phyloP scores from a whole-genome alignment of 2,113 vertebrate species.

The Lasiurus cinereus region DNA sequence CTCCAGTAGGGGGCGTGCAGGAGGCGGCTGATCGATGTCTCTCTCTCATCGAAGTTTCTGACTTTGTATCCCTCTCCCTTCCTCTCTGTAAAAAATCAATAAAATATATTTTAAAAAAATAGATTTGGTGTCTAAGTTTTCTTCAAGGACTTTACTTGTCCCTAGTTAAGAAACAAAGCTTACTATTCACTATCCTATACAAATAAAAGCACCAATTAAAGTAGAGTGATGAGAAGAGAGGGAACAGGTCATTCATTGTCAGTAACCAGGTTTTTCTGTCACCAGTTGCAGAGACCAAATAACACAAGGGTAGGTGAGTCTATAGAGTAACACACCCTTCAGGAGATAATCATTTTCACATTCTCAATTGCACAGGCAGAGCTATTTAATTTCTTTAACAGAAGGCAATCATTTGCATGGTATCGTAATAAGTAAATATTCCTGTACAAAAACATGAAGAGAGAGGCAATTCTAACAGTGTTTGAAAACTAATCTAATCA shows the following conservation, averaged over 20 bases:
- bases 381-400: slow-evolving; percentile 53
- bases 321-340: background rate
- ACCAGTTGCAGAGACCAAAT: background rate
- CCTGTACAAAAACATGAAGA: background rate
- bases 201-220: slow-evolving; percentile 72
- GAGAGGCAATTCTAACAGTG: slow-evolving; percentile 16
- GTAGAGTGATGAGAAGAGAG: slow-evolving; percentile 6
- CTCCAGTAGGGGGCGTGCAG: too few species aligned
- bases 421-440: slow-evolving; percentile 72
- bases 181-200: slow-evolving; percentile 26
- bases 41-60: too few species aligned
- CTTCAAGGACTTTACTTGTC: slow-evolving; percentile 29
- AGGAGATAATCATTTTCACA: background rate
- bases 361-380: slow-evolving; percentile 26
- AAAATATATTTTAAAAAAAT: background rate
- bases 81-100: too few species aligned
- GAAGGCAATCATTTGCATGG: slow-evolving; percentile 51
- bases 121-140: background rate
- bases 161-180: slow-evolving; percentile 23
- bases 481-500: slow-evolving; percentile 38
- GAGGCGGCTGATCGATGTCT: too few species aligned
- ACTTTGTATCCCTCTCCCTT: too few species aligned
- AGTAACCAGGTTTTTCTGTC: background rate
- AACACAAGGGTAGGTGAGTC: background rate
- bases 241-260: slow-evolving; percentile 49